Base-by-base conservation (phyloP, 2,113 vertebrate species). In the Benitochromis conjunctus region DNA sequence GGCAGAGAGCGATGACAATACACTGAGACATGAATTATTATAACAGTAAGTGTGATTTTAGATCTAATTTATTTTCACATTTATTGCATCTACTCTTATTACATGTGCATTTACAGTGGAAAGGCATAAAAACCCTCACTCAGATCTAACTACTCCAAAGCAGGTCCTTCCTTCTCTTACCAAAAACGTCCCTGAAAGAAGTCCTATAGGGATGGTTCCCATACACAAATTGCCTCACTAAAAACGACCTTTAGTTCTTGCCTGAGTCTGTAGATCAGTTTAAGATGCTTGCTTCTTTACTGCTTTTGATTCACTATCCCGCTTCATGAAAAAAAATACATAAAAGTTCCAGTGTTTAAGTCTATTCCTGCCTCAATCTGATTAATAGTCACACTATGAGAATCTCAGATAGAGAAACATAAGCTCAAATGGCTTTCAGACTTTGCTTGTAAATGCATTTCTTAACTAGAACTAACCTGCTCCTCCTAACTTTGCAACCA, bases 381-480 rank as follows among this genome's bases (percentile, higher is more conserved):
- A 46, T 48, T 48, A 74, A 74, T 19, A 18, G 9, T 29, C 21
- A 4, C 66, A 48, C 3, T 41, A 41, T 69, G 24, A 74, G 4
- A 10, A 48, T 51, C 24, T 19, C 2, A 74, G 51, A 9, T 9
- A n/a, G 2, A 48, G 66, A 71, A 71, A 46, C 66, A 18, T 48
- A 0, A 29, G 41, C 43, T 74, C 18, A n/a, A 43, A 16, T 71
- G 0, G 13, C 64, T 46, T 69, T 69, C n/a, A 24, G 64, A 43
- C 38, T 71, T 46, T 46, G 43, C 43, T 46, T 26, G 2, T 74
- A 26, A 46, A 26, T 10, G 2, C 1, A 10, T 12, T 16, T 29
- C 43, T 71, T 10, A 24, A 29, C 24, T 48, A 0, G 3, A 74
- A 48, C 66, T 26, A 46, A 1, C 5, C 41, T 0, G 0, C 21